Evolutionary conservation across 2,888 invertebrate genomes (phyloP), one percentile per base, ranked within the genome.

Genomic region (Suillia variegata): DNA sequence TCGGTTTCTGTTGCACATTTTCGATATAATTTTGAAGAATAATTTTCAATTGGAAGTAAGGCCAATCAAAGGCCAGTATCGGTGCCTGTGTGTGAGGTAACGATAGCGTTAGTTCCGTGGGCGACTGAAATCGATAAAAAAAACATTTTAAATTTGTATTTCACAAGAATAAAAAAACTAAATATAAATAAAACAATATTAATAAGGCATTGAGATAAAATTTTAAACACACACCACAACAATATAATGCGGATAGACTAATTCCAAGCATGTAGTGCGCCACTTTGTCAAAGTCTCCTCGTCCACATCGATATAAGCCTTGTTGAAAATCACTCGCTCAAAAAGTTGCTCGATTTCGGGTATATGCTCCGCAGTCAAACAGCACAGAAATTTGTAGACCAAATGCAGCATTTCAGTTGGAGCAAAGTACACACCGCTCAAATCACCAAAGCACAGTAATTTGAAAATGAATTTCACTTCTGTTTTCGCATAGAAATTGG

Each of bases 61-160:
- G 87, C 93, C 93, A 93, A 74, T 93, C 93, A 53, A 86, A 84
- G 0, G 93, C 91, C 66, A 93, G 83, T 13, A 91, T 86, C 12
- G 89, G 87, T 52, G 87, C 86, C 64, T 84, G 83, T 84, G 87
- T 87, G 67, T 82, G 83, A 34, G 79, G 80, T 18, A 85, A 73
- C 1, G 83, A 75, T 20, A 87, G 70, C 53, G 83, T 84, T 5
- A 83, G 70, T 78, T 84, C 66, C 75, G 71, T 67, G 77, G 78
- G 70, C 12, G 76, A 62, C 82, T 81, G 54, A 24, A n/a, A 2
- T 2, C 54, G 45, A 34, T 24, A 45, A n/a, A 6, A 12, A 18
- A 42, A 52, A 12, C 31, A 2, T 24, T 1, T 1, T 12, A n/a
- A 5, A 21, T 38, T 15, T 18, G 1, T 15, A 8, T 50, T 15